Conservation (phyloP, 1,140 invertebrate genomes). For the Vanessa atalanta region DNA sequence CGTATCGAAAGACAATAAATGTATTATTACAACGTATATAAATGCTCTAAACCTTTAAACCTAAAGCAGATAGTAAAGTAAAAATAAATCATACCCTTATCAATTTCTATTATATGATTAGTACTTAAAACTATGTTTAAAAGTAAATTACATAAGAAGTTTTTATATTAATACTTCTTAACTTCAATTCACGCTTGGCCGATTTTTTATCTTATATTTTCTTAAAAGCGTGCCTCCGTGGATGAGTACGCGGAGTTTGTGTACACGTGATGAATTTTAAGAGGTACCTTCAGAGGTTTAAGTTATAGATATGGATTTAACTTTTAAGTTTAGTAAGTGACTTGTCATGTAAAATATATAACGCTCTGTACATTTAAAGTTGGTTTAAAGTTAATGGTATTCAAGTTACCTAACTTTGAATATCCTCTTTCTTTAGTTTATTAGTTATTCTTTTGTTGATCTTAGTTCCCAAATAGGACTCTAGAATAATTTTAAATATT, state of each 20-base stretch:
- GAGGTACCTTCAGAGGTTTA: conserved; percentile 57
- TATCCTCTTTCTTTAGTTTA: conserved; percentile 8
- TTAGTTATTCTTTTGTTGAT: conserved; percentile 21
- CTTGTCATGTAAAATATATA: conserved; percentile 54
- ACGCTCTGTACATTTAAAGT: conserved; percentile 18
- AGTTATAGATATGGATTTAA: conserved; percentile 64
- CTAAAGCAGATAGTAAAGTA: no score
- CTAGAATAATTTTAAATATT: background rate
- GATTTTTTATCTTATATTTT: conserved; percentile 49
- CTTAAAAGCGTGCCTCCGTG: conserved; percentile 63
- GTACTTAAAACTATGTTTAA: no score
- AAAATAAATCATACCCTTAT: no score
- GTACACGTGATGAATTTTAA: conserved; percentile 76
- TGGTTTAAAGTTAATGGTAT: conserved; percentile 14
- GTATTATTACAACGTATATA: no score
- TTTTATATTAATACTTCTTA: background rate
- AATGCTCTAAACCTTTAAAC: no score
- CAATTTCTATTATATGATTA: no score
- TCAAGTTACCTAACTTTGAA: conserved; percentile 13
- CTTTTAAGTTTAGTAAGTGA: conserved; percentile 52
- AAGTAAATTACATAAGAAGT: no score
- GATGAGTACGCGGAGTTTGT: conserved; percentile 52
- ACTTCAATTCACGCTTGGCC: conserved; percentile 23
- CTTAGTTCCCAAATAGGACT: background rate
- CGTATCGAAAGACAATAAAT: no score